Conservation (phyloP, 2,888 invertebrate genomes). For the Rambutsinella grinnellia region DNA sequence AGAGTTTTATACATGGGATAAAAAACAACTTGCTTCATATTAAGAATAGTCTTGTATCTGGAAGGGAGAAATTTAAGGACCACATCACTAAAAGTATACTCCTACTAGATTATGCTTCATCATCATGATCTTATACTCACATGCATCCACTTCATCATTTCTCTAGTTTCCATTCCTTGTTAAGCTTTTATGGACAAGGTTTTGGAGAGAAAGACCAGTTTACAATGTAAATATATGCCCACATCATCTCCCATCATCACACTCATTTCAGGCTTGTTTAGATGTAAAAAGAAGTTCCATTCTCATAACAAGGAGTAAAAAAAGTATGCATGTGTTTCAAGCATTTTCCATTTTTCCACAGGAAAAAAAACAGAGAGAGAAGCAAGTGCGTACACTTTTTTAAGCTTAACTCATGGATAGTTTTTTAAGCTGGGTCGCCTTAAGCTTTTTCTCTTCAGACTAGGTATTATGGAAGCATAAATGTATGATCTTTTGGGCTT, state of each 20-base stretch:
- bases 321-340: background rate
- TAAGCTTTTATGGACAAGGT: background rate
- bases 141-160: background rate
- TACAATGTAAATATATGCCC: constrained; percentile 7
- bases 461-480: background rate
- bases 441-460: background rate
- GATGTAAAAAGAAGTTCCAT: background rate
- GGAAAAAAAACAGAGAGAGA: no score
- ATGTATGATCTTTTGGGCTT: background rate
- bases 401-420: background rate
- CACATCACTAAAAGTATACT: no score
- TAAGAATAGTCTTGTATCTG: no score
- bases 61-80: no score
- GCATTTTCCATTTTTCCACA: background rate
- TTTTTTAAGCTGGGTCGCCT: background rate
- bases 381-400: background rate
- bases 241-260: constrained; percentile 10
- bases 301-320: background rate
- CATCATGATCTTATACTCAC: no score
- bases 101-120: no score
- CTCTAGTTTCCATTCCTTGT: background rate
- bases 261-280: constrained; percentile 7
- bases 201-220: constrained; percentile 18
- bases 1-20: no score
- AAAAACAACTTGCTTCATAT: no score